A percentile compares a stretch with the other conserved stretches of the same genome.
These are phyloP conservation scores for Tetanocera ferruginea DNA, from an alignment of 2,888 invertebrate genomes.

Conservation along the genomic window DNA sequence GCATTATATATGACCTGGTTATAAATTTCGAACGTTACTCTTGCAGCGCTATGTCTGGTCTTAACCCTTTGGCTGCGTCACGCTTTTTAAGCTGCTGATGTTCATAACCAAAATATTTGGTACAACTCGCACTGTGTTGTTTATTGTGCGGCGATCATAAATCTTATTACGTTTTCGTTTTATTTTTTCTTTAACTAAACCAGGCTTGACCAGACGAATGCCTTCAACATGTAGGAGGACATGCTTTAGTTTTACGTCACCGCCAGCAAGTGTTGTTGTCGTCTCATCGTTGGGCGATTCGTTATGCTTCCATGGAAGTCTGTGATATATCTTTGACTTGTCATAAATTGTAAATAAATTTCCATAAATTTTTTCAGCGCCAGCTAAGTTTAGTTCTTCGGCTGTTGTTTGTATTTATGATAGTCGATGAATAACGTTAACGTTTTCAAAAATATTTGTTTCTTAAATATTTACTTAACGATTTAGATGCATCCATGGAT, in stretches of 20 bases:
- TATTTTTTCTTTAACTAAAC: neutral
- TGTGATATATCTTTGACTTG: neutral
- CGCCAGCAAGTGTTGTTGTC: neutral
- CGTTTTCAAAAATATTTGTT: neutral
- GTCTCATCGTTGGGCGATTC: conserved; percentile 11
- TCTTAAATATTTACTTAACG: conserved; percentile 1
- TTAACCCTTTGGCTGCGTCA: conserved; percentile 25
- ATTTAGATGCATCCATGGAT: neutral
- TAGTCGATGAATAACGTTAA: neutral
- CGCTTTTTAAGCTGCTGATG: neutral
- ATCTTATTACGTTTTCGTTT: conserved; percentile 52
- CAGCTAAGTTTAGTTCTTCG: neutral
- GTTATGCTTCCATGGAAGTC: conserved; percentile 29
- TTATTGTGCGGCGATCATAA: conserved; percentile 58
- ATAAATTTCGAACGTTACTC: neutral
- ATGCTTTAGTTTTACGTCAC: conserved; percentile 31
- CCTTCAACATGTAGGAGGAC: neutral
- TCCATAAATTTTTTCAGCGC: neutral
- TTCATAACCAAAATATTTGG: conserved; percentile 64
- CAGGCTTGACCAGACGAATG: neutral
- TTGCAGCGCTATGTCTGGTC: neutral
- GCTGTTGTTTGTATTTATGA: neutral
- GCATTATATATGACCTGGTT: neutral
- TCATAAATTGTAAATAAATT: conserved; percentile 22
- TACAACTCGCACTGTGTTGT: conserved; percentile 53